These are phyloP conservation scores for Thumatha senex DNA, from an alignment of 2,888 invertebrate genomes.

Conservation along the genomic window DNA sequence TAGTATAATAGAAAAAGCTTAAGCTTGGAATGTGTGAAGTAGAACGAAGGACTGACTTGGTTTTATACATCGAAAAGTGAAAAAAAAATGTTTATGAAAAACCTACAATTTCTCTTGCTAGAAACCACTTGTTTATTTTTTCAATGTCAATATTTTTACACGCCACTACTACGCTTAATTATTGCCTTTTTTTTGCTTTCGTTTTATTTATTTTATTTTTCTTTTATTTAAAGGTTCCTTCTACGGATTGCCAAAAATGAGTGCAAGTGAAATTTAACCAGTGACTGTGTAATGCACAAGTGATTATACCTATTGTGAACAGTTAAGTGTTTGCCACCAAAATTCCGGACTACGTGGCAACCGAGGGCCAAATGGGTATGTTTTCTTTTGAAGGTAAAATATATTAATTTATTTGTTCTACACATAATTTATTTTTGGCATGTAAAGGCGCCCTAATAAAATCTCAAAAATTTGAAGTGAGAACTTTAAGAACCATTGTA, in stretches of 20 bases:
- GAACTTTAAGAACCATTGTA: too few relatives aligned
- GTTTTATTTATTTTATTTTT: conserved; percentile 21
- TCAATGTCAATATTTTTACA: too few relatives aligned
- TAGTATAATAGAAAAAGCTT: too few relatives aligned
- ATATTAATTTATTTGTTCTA: conserved; percentile 2
- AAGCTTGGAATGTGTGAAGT: too few relatives aligned
- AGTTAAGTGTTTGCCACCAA: conserved; percentile 49
- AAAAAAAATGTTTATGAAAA: too few relatives aligned
- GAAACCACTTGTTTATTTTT: neutral
- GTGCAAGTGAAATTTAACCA: conserved; percentile 44
- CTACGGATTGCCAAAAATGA: conserved; percentile 43
- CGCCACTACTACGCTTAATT: too few relatives aligned
- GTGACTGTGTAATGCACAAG: conserved; percentile 31
- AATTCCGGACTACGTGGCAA: conserved; percentile 71
- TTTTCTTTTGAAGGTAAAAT: conserved; percentile 31
- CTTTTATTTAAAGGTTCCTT: conserved; percentile 53
- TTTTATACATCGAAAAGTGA: neutral
- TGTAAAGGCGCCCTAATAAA: too few relatives aligned
- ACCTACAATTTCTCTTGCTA: too few relatives aligned
- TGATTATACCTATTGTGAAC: conserved; percentile 47
- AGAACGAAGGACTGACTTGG: too few relatives aligned
- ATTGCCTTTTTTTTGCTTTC: neutral
- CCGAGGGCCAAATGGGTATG: conserved; percentile 77
- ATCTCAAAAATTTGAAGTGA: too few relatives aligned
- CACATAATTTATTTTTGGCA: too few relatives aligned